Evolutionary conservation across 2,888 invertebrate species (phyloP), one percentile per base, ranked within the genome.

Genomic region (Xestia rhomboidea): DNA sequence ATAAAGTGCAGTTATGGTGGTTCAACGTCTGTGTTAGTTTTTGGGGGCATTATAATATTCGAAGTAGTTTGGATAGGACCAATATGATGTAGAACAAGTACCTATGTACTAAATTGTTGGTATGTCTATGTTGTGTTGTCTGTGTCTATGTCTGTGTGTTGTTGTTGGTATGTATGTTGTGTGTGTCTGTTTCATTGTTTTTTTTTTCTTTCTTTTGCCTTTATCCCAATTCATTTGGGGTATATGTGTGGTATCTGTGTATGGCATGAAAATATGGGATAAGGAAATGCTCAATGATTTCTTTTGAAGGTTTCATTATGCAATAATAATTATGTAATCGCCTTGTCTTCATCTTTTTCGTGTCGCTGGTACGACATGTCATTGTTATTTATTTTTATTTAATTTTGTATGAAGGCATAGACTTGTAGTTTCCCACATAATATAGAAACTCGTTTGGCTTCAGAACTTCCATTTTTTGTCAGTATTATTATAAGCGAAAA

Each of bases 1-100:
- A 95, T 95, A 93, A 93, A 93, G 90, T 89, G 87, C 89, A 89
- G 87, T 88, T 85, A 86, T 83, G 77, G 79, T 77, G 82, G 82
- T 81, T 77, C 60, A 68, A 87, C 67, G 81, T 83, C 85, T 89
- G n/a, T 83, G 66, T 85, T 82, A 80, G 68, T 77, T 67, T 81
- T 81, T 83, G 80, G 80, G 81, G 82, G 64, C 73, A 79, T 83
- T 76, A 79, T 76, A 79, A 84, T 88, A 77, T 34, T 75, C 34
- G 34, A 73, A 34, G 51, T 73, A 66, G 44, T 74, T 41, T 72
- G n/a, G 27, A 11, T 27, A 11, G 15, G 4, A 60, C 0, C n/a
- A 46, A n/a, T n/a, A 21, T 44, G 11, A 15, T 41, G n/a, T 15
- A 15, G 24, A 21, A 4, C 1, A 51, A 38, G 15, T 49, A 49